A percentile compares a stretch with the other conserved stretches of the same genome.
Conservation (phyloP, 2,888 invertebrate genomes). For the Polydrusus cervinus region DNA sequence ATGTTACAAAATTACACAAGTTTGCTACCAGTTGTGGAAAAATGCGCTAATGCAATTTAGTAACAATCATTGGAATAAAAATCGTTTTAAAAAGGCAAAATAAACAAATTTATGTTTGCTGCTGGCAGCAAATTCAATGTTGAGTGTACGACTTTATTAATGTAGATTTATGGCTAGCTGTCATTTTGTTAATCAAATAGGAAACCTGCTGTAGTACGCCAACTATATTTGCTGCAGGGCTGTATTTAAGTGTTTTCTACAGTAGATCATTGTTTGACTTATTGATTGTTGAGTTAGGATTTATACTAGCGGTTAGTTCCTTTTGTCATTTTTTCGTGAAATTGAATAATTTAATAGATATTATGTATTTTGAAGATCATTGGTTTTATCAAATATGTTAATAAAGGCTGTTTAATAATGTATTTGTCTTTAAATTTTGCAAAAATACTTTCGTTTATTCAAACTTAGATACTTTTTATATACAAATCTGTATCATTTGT, state of each 20-base stretch:
- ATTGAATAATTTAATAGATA: no score
- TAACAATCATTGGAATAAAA: slow-evolving; percentile 59
- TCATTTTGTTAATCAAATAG: slow-evolving; percentile 70
- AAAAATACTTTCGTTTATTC: no score
- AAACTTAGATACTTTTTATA: no score
- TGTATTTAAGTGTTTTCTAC: slow-evolving; percentile 56
- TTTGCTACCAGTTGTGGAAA: not conserved
- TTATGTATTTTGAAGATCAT: no score
- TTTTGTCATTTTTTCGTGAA: no score
- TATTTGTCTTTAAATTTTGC: no score
- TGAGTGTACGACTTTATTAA: slow-evolving; percentile 70
- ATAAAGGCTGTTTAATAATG: no score
- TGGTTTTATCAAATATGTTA: no score
- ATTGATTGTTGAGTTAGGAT: not conserved
- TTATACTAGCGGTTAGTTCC: no score
- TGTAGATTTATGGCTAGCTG: slow-evolving; percentile 68
- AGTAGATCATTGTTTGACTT: slow-evolving; percentile 62
- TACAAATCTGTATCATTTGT: no score
- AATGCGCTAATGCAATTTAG: slow-evolving; percentile 43
- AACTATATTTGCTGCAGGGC: slow-evolving; percentile 60
- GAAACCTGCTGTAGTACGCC: slow-evolving; percentile 68
- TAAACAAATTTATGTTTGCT: slow-evolving; percentile 62
- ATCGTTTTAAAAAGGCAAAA: slow-evolving; percentile 60
- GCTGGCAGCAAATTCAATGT: slow-evolving; percentile 65
- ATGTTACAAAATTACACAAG: no score